These are phyloP conservation scores for Temnothorax curvispinosus DNA, from an alignment of 1,140 invertebrate species.

Conservation along the genomic window DNA sequence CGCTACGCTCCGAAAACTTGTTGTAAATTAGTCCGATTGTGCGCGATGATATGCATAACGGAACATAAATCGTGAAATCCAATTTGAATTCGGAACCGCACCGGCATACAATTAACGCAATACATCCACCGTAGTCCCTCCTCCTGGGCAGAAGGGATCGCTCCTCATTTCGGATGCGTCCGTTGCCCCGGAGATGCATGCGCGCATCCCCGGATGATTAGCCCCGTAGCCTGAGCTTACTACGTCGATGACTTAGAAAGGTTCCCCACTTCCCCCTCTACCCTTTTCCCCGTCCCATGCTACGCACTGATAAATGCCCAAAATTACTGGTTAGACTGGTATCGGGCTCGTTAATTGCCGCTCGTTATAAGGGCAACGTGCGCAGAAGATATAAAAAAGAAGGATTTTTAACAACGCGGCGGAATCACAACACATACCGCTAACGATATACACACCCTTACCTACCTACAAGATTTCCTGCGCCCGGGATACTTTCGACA, in stretches of 20 bases:
- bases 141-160: neutral
- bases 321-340: conserved; percentile 70
- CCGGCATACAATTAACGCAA: conserved; percentile 61
- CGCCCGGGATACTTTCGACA: conserved; percentile 24
- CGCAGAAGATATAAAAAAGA: conserved; percentile 34
- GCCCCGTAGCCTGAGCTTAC: conserved; percentile 40
- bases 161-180: conserved; percentile 63
- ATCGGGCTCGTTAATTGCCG: conserved; percentile 74
- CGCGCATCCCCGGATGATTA: conserved; percentile 58
- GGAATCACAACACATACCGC: conserved; percentile 22
- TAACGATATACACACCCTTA: conserved; percentile 22
- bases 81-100: conserved; percentile 29
- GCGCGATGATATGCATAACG: conserved; percentile 26
- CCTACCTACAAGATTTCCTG: neutral
- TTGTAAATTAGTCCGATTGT: conserved; percentile 5
- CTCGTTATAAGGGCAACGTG: conserved; percentile 72
- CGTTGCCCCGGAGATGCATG: conserved; percentile 51
- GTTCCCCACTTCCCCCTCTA: neutral
- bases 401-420: conserved; percentile 34
- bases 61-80: conserved; percentile 62
- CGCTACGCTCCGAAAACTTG: conserved; percentile 30
- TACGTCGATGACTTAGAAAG: conserved; percentile 67
- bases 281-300: neutral
- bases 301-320: conserved; percentile 67
- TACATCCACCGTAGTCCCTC: neutral